These are phyloP conservation scores for Pseudorectes ferrugineus DNA, from an alignment of 2,113 vertebrate species.

Conservation along the genomic window DNA sequence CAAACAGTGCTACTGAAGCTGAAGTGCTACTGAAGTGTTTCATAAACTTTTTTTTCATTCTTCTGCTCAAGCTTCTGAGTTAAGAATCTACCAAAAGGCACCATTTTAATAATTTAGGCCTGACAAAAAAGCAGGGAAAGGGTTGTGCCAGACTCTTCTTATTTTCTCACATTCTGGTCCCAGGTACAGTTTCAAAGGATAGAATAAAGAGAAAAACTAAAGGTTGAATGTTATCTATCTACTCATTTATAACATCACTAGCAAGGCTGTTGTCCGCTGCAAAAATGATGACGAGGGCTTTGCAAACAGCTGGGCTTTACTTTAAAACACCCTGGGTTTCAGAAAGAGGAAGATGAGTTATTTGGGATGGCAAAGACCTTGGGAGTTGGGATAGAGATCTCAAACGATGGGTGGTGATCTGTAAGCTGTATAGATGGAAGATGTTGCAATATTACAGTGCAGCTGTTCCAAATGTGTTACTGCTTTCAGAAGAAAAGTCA, in stretches of 20 bases:
- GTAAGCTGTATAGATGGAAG: not conserved
- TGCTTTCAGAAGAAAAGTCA: not conserved
- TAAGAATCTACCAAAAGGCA: not conserved
- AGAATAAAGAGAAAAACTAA: not conserved
- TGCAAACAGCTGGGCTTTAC: not conserved
- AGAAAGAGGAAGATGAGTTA: not conserved
- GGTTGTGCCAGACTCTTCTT: not conserved
- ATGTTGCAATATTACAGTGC: not conserved
- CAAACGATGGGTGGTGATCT: not conserved
- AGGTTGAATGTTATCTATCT: not conserved
- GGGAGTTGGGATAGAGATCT: not conserved
- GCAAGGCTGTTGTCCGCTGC: not conserved
- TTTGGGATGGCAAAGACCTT: not conserved
- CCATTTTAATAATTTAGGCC: not conserved
- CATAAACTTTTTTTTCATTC: not conserved
- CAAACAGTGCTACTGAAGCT: not conserved
- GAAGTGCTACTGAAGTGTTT: not conserved
- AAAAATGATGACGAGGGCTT: not conserved
- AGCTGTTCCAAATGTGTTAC: not conserved
- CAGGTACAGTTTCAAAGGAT: not conserved
- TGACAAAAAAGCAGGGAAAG: not conserved
- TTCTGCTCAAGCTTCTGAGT: not conserved
- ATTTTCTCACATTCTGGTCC: not conserved
- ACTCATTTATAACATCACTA: fast-evolving
- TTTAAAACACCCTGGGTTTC: not conserved